A percentile compares a stretch with the other conserved stretches of the same genome.
phyloP scores from a whole-genome alignment of 2,113 vertebrate genomes.

The Leucopternis melanops region DNA sequence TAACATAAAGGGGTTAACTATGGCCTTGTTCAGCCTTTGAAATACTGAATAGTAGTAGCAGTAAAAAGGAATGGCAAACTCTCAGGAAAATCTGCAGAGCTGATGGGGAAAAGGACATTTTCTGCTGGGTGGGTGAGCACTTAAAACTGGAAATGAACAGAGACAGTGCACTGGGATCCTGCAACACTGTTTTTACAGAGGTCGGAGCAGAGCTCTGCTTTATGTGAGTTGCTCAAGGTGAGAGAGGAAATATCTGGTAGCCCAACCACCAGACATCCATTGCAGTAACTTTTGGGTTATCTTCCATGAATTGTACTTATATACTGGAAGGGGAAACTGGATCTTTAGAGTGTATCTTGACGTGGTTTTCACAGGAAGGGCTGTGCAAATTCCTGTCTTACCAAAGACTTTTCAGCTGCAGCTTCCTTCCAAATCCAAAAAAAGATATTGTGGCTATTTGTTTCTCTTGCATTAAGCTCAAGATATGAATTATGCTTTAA shows the following conservation, averaged over 20 bases:
- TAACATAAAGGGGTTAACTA: neutral
- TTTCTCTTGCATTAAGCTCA: neutral
- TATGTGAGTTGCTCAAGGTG: neutral
- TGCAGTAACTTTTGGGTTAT: neutral
- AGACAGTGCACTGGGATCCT: neutral
- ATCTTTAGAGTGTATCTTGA: neutral
- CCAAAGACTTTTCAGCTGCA: neutral
- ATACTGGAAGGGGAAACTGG: neutral
- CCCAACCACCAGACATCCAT: neutral
- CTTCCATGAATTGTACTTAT: neutral
- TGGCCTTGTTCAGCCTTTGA: neutral
- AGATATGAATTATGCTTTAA: neutral
- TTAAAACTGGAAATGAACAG: neutral
- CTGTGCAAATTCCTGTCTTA: neutral
- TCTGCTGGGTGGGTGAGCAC: neutral
- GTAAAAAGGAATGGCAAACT: neutral
- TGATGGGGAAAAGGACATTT: neutral
- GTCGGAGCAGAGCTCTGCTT: neutral
- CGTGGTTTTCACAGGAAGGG: neutral
- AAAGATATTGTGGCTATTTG: neutral
- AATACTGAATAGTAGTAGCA: neutral
- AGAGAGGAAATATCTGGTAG: neutral
- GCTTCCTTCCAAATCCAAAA: neutral
- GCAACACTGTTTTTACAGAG: neutral
- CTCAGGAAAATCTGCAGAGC: neutral